Evolutionary conservation across 2,888 invertebrate genomes (phyloP).

Genomic region (Lasioglossum malachurum): DNA sequence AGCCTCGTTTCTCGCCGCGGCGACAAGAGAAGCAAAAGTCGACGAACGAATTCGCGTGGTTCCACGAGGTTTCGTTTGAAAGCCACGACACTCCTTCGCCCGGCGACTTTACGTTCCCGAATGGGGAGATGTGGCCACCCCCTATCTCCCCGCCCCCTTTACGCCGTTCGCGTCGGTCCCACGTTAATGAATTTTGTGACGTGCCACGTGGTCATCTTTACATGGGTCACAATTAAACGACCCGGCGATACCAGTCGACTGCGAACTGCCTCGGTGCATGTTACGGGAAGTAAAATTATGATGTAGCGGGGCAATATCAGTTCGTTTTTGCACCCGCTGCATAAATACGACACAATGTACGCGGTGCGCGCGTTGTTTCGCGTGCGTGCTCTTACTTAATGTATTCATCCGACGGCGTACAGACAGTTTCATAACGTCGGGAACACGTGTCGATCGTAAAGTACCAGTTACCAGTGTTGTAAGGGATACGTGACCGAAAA

Average conservation of each 20-base stretch:
- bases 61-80: conserved; percentile 54
- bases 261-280: not conserved
- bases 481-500: not conserved
- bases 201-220: conserved; percentile 25
- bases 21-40: conserved; percentile 1
- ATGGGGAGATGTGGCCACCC: conserved; percentile 40
- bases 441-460: conserved; percentile 7
- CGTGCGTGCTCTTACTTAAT: not conserved
- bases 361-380: not conserved
- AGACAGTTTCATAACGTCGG: not conserved
- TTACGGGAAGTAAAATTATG: conserved; percentile 9
- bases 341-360: not conserved
- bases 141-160: not conserved
- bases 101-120: conserved; percentile 44
- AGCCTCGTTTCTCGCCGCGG: conserved; percentile 52
- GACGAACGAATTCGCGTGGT: conserved; percentile 46
- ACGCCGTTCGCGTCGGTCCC: not conserved
- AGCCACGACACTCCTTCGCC: conserved; percentile 55
- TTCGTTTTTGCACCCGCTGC: not conserved
- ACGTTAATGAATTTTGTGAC: conserved; percentile 51
- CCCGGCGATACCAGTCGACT: not conserved
- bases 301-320: conserved; percentile 8
- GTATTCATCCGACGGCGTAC: conserved; percentile 2
- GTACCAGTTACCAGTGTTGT: not conserved
- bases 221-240: conserved; percentile 13